Percentiles rank a stretch among this genome's conserved stretches.
phyloP scores from a whole-genome alignment of 2,888 invertebrate genomes.

The Branchellion lobata region DNA sequence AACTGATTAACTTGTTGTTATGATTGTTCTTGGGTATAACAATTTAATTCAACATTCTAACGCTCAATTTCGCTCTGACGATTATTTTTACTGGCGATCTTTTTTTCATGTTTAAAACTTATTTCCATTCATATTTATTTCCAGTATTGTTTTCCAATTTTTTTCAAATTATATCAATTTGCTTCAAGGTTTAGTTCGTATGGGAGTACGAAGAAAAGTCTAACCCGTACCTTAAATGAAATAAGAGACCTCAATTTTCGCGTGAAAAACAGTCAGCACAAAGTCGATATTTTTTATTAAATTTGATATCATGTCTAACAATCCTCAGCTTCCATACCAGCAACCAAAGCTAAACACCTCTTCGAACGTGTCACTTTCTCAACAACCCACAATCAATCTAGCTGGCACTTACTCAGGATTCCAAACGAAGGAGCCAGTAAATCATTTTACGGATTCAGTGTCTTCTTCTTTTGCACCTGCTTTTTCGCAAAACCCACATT shows the following conservation, averaged over 20 bases:
- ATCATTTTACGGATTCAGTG: too few relatives aligned
- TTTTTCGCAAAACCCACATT: neutral
- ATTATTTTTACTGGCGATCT: neutral
- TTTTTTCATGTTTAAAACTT: too few relatives aligned
- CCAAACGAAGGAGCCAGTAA: too few relatives aligned
- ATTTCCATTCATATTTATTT: neutral
- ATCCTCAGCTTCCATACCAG: neutral
- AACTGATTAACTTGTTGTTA: neutral
- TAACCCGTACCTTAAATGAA: neutral
- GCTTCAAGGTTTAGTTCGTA: neutral
- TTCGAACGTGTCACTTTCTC: too few relatives aligned
- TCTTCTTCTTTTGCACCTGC: neutral
- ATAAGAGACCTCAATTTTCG: neutral
- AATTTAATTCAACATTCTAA: slow-evolving; percentile 2
- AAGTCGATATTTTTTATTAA: too few relatives aligned
- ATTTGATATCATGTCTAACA: neutral
- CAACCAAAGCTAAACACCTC: neutral
- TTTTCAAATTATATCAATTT: neutral
- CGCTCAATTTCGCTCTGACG: slow-evolving; percentile 9
- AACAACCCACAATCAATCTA: too few relatives aligned
- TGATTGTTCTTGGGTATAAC: neutral
- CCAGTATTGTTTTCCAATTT: neutral
- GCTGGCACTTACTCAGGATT: too few relatives aligned
- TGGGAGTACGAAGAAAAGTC: neutral
- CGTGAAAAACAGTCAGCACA: neutral